Base-by-base conservation (phyloP, 2,113 vertebrate species). In the Tursiops truncatus region DNA sequence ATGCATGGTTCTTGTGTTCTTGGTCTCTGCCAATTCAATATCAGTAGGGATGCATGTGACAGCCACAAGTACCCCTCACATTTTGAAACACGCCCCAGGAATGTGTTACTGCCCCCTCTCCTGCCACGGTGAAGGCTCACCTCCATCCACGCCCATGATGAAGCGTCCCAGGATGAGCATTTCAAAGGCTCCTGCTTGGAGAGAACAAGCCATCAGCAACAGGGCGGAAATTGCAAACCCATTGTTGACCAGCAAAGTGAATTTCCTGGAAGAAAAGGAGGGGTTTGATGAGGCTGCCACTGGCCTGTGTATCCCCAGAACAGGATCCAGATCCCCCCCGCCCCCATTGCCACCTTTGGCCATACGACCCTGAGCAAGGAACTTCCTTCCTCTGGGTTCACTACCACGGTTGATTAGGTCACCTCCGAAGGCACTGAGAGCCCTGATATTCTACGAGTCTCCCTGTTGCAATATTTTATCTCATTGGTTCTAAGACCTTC, bases 131-230 rank as follows among this genome's bases (percentile, higher is more conserved):
- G 10, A 44, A 36, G 33, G 13, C 99, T 98, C 97, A 99, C 99
- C 99, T 98, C 99, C 99, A 97, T 99, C 99, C 79, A 99, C 97
- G 0, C 99, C 99, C 88, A 99, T 99, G 94, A 99, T 90, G 94
- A 99, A 90, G 0, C 99, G 99, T 2, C 99, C 99, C 95, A 99
- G 76, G 5, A 99, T 99, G 94, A 99, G 98, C 99, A 99, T 99
- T 97, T 99, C 99, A 84, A 99, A 99, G 0, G 99, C 99, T 18
- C 98, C 98, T 0, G 99, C 99, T 94, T 23, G 96, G 79, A 98
- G 98, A 6, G 99, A 99, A 50, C 99, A 97, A 36, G 99, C 98
- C 98, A 99, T 99, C 94, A 99, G 93, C 94, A 99, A 20, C 0
- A 99, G 99, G 25, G 99, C 99, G 14, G 98, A 56, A 74, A 99